phyloP scores from a whole-genome alignment of 92 coral and sea anemone genomes.

The Nematostella vectensis region DNA sequence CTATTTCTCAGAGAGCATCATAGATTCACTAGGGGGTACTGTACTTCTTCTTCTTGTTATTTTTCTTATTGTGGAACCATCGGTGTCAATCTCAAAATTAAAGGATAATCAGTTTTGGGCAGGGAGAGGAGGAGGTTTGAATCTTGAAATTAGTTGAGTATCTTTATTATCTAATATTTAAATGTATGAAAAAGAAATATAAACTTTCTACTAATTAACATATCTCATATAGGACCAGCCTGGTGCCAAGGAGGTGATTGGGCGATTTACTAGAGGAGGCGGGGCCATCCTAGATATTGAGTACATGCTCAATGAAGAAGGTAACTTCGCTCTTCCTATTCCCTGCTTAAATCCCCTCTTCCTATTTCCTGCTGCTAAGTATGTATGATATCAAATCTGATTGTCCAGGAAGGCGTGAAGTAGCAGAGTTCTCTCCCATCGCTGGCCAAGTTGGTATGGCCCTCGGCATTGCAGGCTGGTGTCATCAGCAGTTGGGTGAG shows the following conservation, averaged over 20 bases:
- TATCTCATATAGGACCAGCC: slow-evolving; percentile 80
- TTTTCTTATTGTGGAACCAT: no score
- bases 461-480: slow-evolving; percentile 74
- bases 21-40: no score
- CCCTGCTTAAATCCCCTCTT: background rate
- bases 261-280: slow-evolving; percentile 58
- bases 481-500: slow-evolving; percentile 45
- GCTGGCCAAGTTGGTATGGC: slow-evolving; percentile 80
- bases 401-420: slow-evolving; percentile 47
- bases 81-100: no score
- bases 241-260: slow-evolving; percentile 55
- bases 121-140: no score
- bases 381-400: background rate
- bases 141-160: no score
- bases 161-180: no score
- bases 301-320: slow-evolving; percentile 69
- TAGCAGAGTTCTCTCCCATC: slow-evolving; percentile 65
- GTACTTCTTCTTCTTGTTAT: no score
- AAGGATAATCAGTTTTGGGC: no score
- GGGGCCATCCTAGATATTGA: slow-evolving; percentile 76
- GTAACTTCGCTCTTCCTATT: slow-evolving; percentile 18
- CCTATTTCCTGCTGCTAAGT: background rate
- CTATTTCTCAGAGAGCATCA: background rate
- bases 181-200: no score
- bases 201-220: no score